A percentile compares a stretch with the other conserved stretches of the same genome.
Evolutionary conservation across 2,113 vertebrate species (phyloP).

Genomic region (Aptenodytes forsteri): DNA sequence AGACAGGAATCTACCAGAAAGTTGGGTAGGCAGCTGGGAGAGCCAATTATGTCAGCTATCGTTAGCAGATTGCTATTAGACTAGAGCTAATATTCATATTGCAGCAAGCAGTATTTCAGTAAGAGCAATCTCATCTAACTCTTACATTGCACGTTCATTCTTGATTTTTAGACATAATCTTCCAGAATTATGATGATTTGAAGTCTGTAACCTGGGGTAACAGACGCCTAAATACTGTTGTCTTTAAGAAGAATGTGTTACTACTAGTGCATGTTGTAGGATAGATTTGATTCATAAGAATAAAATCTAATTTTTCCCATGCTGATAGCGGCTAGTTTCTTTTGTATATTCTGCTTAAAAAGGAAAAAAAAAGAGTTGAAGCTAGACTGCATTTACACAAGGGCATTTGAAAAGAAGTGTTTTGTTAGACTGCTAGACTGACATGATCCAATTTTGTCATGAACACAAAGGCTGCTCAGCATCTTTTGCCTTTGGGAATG

Average conservation of each 20-base stretch:
- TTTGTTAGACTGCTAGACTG: slow-evolving; percentile 28
- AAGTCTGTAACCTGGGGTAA: neutral
- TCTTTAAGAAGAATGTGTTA: neutral
- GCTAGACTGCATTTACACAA: neutral
- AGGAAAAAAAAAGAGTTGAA: neutral
- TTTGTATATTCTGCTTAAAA: neutral
- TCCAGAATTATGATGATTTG: neutral
- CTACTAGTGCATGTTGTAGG: neutral
- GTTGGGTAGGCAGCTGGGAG: neutral
- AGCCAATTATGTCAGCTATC: neutral
- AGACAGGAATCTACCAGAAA: neutral
- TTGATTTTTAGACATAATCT: neutral
- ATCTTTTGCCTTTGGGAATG: slow-evolving; percentile 1
- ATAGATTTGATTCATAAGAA: neutral
- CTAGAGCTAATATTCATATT: neutral
- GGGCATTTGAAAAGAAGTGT: neutral
- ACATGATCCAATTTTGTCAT: slow-evolving; percentile 30
- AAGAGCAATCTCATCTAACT: neutral
- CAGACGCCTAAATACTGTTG: neutral
- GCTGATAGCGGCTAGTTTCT: neutral
- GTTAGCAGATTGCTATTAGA: neutral
- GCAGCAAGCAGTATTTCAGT: neutral
- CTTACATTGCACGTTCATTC: neutral
- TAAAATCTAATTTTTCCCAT: neutral
- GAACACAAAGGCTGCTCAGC: neutral